Evolutionary conservation across 2,888 invertebrate genomes (phyloP), one percentile per base, ranked within the genome.

Genomic region (Gari tellinella): DNA sequence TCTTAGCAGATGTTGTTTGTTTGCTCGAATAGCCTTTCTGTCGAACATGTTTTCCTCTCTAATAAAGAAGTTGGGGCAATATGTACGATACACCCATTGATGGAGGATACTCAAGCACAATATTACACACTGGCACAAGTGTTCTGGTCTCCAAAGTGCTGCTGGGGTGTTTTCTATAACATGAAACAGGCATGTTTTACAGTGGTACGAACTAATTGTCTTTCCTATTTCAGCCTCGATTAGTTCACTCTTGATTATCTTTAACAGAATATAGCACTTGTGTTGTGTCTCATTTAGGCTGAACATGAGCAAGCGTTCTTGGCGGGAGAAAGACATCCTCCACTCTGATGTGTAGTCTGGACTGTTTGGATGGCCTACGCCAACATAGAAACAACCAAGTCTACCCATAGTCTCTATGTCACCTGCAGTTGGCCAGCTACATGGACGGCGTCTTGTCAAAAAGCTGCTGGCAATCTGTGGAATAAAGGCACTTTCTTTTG

Each of bases 251-350:
- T 46, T 63, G 15, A 63, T 46, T 17, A 53, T 45, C 21, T 63
- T 63, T n/a, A 63, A 23, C 15, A 63, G 17, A 23, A 63, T 46
- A 21, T 55, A 63, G 31, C 63, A 63, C n/a, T 51, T 52, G 21
- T 38, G 38, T 31, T 63, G 63, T 15, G 38, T 38, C 7, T 19
- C 8, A 46, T 63, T 63, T 15, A 63, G 46, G 26, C 46, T 46
- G 52, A 63, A 63, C 63, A 63, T 63, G 5, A 64, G 48, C 12
- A 23, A 17, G 53, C 63, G 17, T 37, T 63, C 63, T 7, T 25
- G 41, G 8, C 19, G 40, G 7, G 53, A 45, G 15, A 46, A 38
- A 0, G 63, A 63, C 19, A 63, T 12, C 21, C 63, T 52, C 55
- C 63, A 63, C 38, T 63, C 63, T 37, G 25, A 2, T 10, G 26